These are phyloP conservation scores for Macroteleia sp. DNA, from an alignment of 2,888 invertebrate genomes.

Conservation along the genomic window DNA sequence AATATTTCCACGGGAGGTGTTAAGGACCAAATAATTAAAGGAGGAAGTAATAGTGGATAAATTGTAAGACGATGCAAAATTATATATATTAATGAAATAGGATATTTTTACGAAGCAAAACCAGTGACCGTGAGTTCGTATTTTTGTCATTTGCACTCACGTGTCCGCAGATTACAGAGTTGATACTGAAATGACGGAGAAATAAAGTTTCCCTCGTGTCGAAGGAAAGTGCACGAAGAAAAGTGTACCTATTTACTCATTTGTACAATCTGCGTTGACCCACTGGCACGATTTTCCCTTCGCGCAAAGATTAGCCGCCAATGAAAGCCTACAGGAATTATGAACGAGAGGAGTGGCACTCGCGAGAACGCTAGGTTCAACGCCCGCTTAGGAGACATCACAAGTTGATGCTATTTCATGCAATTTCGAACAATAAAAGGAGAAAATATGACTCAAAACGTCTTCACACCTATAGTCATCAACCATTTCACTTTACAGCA, in stretches of 20 bases:
- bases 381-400: slow-evolving; percentile 54
- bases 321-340: slow-evolving; percentile 69
- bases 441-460: slow-evolving; percentile 38
- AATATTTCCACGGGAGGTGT: too few species aligned
- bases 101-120: slow-evolving; percentile 10
- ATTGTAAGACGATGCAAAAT: too few species aligned
- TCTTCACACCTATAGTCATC: not conserved
- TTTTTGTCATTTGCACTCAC: slow-evolving; percentile 46
- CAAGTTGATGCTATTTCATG: slow-evolving; percentile 49
- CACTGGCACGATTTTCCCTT: slow-evolving; percentile 74
- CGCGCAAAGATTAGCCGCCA: slow-evolving; percentile 70
- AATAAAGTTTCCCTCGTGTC: slow-evolving; percentile 69
- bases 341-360: slow-evolving; percentile 63
- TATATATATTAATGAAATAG: too few species aligned
- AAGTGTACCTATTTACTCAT: slow-evolving; percentile 70
- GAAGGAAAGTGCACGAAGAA: slow-evolving; percentile 70
- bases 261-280: slow-evolving; percentile 68
- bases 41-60: too few species aligned
- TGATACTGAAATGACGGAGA: slow-evolving; percentile 62
- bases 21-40: too few species aligned
- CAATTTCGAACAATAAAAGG: slow-evolving; percentile 42
- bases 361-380: slow-evolving; percentile 65
- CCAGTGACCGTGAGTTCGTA: slow-evolving; percentile 2
- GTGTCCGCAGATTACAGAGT: slow-evolving; percentile 53
- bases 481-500: too few species aligned